Base-by-base conservation (phyloP, 1,140 invertebrate species). In the Panagrolaimus sp. region DNA sequence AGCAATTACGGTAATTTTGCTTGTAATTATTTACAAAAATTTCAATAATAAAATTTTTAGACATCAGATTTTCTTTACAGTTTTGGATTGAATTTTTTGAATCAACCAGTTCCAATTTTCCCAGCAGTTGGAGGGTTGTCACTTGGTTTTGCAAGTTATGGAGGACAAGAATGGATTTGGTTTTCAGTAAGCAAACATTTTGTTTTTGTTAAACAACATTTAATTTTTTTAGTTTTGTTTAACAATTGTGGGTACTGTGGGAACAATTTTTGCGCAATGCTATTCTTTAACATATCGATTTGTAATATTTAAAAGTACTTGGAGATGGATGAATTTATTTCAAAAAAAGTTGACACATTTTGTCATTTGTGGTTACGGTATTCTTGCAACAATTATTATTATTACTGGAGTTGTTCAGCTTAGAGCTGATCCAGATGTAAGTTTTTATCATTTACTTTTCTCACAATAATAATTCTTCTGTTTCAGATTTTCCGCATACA, bases 271-370 rank as follows among this genome's bases (percentile, higher is more conserved):
- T 16, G 27, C 51, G 5, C 51, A 57, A 20, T 20, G 51, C 5
- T 57, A 57, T 57, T 57, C 51, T n/a, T 20, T 57, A 0, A 11
- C 27, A 16, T 57, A 57, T 27, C 51, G 51, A 57, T 57, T 25
- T 57, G 51, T 27, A 2, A 27, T 27, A 0, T 57, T 57, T 57
- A 57, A 27, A 20, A 27, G 20, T 5, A 57, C 8, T 1, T 20
- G 9, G 27, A 14, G 27, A 16, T 57, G 20, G 20, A 27, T 27
- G 8, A 57, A 27, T 20, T 16, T 57, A 11, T 57, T 57, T 16
- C 51, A 57, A 57, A 57, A 57, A 11, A 20, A 57, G 27, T 57
- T 25, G 20, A 57, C 27, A 9, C 51, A 57, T 57, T 57, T 9
- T 57, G 51, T 27, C 1, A 25, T 57, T 57, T 20, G 20, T 57